phyloP scores from a whole-genome alignment of 2,797 vertebrate species.

The Coreius guichenoti region DNA sequence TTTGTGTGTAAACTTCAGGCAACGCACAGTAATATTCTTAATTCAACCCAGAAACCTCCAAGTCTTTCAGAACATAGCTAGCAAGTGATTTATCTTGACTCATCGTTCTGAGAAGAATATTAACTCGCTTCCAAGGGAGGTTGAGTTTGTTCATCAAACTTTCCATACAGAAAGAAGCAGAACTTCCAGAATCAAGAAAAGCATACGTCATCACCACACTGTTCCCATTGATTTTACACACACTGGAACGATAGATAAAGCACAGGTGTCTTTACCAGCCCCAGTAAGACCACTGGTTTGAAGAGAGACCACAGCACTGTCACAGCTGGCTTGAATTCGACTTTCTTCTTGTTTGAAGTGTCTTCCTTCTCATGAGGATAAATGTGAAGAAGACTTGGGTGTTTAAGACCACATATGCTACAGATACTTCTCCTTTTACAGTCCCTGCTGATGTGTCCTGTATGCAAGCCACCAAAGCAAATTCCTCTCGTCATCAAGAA shows the following conservation, averaged over 20 bases:
- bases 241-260: neutral
- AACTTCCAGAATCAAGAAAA: neutral
- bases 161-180: neutral
- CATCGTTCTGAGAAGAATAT: neutral
- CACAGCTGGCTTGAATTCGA: neutral
- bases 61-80: neutral
- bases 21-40: neutral
- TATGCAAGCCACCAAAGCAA: too few species aligned
- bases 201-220: neutral
- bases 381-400: neutral
- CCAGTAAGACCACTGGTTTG: neutral
- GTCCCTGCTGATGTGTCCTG: too few species aligned
- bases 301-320: neutral
- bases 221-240: neutral
- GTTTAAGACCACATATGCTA: too few species aligned
- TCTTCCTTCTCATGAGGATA: neutral
- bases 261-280: neutral
- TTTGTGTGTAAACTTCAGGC: neutral
- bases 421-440: too few species aligned
- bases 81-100: neutral
- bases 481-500: neutral
- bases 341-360: neutral
- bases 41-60: neutral
- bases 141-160: constrained; percentile 12
- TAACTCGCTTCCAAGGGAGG: constrained; percentile 8